Percentiles rank a stretch among this genome's conserved stretches.
phyloP scores from a whole-genome alignment of 2,113 vertebrate species.

The Melanerpes formicivorus region DNA sequence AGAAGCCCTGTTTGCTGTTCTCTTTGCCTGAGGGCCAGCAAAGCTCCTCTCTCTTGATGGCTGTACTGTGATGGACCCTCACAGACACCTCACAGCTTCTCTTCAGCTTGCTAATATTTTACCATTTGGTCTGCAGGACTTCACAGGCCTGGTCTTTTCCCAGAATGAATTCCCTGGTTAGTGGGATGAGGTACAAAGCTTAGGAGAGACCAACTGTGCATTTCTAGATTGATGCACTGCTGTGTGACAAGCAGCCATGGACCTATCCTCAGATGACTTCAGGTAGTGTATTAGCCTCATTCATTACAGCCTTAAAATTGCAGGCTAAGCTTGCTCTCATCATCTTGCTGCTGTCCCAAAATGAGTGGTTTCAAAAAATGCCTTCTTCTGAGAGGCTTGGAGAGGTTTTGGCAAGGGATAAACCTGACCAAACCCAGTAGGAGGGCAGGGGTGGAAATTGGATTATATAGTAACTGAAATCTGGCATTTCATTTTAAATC shows the following conservation, averaged over 20 bases:
- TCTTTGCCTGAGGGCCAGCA: neutral
- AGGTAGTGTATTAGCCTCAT: constrained; percentile 17
- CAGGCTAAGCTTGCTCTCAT: neutral
- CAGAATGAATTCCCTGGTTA: neutral
- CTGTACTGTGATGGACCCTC: neutral
- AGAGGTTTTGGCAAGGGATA: neutral
- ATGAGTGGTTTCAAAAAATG: neutral
- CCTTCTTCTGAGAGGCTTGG: neutral
- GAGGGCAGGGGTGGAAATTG: neutral
- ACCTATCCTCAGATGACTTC: neutral
- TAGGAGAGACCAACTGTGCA: neutral
- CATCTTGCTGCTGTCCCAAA: neutral
- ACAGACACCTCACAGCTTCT: neutral
- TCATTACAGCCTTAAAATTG: neutral
- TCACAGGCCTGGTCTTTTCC: neutral
- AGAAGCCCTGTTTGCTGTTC: neutral
- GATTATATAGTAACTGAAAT: neutral
- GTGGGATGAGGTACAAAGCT: constrained; percentile 4
- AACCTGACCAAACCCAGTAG: neutral
- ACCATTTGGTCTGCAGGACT: neutral
- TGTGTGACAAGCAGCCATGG: neutral
- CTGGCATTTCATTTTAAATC: neutral
- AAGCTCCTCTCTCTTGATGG: neutral
- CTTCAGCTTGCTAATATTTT: constrained; percentile 7
- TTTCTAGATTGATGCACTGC: neutral